Evolutionary conservation across 2,888 invertebrate species (phyloP), one percentile per base, ranked within the genome.

Genomic region (Microctonus hyperodae): DNA sequence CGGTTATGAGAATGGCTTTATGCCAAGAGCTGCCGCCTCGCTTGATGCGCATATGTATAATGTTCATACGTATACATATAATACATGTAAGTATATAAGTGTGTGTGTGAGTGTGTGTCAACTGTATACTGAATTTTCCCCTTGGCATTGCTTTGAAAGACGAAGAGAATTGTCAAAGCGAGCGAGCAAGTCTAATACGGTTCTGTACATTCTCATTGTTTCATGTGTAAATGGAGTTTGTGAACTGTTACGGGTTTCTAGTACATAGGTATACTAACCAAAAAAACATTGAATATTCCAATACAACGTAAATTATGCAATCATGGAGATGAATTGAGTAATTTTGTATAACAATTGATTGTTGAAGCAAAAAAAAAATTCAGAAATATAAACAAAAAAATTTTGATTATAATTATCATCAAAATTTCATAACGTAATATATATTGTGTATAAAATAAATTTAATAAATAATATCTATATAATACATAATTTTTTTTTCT

Each of bases 171-270:
- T n/a, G n/a, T n/a, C 40, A 40, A 40, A 40, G 40, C n/a, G 59
- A 44, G 25, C 22, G 28, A 59, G 31, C 3, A 16, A 22, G 50
- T 50, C 28, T 10, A 31, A 59, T 48, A 64, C 33, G 53, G 28
- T 28, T 28, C 28, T 50, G 50, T 51, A 50, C 60, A 62, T 66
- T 70, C 67, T 68, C 72, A 70, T 72, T 72, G 72, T 70, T 70
- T 64, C 67, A 37, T 44, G 67, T 70, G 68, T 66, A 60, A 65
- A 67, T 56, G 62, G 67, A 69, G 69, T 72, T 72, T 69, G 67
- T 70, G 64, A 72, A 72, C 69, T 72, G 65, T 61, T 61, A 61
- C 61, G 48, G 48, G 48, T 60, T 50, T 28, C 28, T 5, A 28
- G 28, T 28, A 28, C 7, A 28, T 44, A 59, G 44, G 33, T 50